A percentile compares a stretch with the other conserved stretches of the same genome.
phyloP scores from a whole-genome alignment of 92 coral and sea anemone genomes.

The Porites evermanni region DNA sequence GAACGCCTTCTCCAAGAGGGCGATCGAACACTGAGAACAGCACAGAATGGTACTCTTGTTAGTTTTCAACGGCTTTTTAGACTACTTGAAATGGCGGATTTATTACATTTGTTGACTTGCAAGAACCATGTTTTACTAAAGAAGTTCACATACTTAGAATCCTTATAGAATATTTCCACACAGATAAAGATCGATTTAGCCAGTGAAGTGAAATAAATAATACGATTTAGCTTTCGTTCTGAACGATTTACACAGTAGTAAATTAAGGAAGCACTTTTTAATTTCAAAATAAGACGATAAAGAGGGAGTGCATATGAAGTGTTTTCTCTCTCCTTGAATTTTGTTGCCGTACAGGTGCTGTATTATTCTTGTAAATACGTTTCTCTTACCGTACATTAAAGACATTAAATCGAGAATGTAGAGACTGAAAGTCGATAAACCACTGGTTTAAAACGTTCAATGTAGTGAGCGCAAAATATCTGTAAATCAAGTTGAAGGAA shows the following conservation, averaged over 20 bases:
- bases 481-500: conserved; percentile 39
- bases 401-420: conserved; percentile 5
- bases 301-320: conserved; percentile 18
- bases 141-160: conserved; percentile 12
- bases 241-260: conserved; percentile 43
- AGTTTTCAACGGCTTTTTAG: conserved; percentile 9
- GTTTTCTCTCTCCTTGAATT: conserved; percentile 12
- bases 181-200: conserved; percentile 12
- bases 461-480: conserved; percentile 35
- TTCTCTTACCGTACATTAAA: conserved; percentile 14
- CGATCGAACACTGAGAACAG: conserved; percentile 63
- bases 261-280: conserved; percentile 40
- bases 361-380: conserved; percentile 32
- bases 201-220: background rate
- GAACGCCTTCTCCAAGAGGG: conserved; percentile 76
- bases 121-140: background rate
- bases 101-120: background rate
- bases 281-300: conserved; percentile 36
- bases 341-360: conserved; percentile 37
- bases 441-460: conserved; percentile 1
- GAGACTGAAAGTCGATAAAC: background rate
- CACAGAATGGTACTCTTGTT: conserved; percentile 83
- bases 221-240: background rate
- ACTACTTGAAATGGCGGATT: background rate
- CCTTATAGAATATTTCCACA: background rate